Conservation (phyloP, 1,140 invertebrate species). For the Neuroterus valhalla region DNA sequence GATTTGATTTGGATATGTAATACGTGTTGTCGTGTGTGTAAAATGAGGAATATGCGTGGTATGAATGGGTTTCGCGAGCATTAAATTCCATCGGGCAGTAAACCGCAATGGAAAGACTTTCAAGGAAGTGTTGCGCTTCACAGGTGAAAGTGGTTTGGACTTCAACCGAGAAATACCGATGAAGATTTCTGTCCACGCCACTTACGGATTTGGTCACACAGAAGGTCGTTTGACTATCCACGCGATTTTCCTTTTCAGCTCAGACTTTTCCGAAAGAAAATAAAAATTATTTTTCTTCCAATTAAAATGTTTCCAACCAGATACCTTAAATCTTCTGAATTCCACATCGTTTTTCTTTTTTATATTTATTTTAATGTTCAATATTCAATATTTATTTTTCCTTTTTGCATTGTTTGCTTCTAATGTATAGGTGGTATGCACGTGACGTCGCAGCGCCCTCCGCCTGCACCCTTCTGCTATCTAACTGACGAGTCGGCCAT, state of each 20-base stretch:
- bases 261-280: not conserved
- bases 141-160: slow-evolving; percentile 18
- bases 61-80: slow-evolving; percentile 24
- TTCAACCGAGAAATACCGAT: slow-evolving; percentile 10
- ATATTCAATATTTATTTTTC: no score
- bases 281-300: not conserved
- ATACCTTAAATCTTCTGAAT: no score
- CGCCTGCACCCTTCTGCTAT: no score
- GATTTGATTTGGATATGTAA: no score
- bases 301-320: not conserved
- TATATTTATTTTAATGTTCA: no score
- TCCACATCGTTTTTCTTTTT: no score
- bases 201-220: not conserved
- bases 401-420: no score
- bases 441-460: no score
- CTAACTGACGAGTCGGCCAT: no score
- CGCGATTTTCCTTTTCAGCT: not conserved
- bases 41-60: not conserved
- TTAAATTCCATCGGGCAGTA: slow-evolving; percentile 26
- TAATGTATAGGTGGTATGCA: no score
- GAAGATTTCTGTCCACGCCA: slow-evolving; percentile 2
- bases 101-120: slow-evolving; percentile 18
- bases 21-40: not conserved
- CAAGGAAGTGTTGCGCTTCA: slow-evolving; percentile 17
- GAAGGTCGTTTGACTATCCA: not conserved